Percentiles rank a stretch among this genome's conserved stretches.
These are phyloP conservation scores for Entomyzon cyanotis DNA, from an alignment of 2,113 vertebrate genomes.

Conservation along the genomic window DNA sequence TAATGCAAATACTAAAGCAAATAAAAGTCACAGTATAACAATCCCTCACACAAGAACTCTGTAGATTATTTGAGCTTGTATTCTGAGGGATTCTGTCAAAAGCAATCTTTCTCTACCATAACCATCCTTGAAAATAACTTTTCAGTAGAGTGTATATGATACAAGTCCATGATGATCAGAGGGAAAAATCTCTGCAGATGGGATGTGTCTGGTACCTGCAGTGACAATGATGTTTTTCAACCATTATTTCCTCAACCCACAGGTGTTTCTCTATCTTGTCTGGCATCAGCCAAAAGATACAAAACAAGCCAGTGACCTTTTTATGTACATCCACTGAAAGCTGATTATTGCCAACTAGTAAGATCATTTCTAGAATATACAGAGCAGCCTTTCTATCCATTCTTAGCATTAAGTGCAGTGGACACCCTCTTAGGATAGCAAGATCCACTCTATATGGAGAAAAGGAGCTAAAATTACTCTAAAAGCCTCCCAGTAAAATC, in stretches of 20 bases:
- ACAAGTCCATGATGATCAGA: not conserved
- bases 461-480: not conserved
- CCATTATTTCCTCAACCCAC: not conserved
- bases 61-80: not conserved
- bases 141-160: not conserved
- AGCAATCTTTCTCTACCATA: not conserved
- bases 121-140: not conserved
- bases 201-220: not conserved
- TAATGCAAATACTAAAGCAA: constrained; percentile 6
- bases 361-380: not conserved
- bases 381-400: not conserved
- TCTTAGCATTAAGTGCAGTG: not conserved
- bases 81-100: not conserved
- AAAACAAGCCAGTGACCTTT: not conserved
- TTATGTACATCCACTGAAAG: not conserved
- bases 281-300: not conserved
- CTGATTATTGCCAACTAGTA: not conserved
- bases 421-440: not conserved
- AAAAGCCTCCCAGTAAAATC: not conserved
- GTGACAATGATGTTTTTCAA: not conserved
- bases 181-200: not conserved
- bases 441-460: not conserved
- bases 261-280: not conserved
- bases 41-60: not conserved
- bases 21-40: not conserved